Base-by-base conservation (phyloP, 2,888 invertebrate genomes). In the Eupithecia pulchellata region DNA sequence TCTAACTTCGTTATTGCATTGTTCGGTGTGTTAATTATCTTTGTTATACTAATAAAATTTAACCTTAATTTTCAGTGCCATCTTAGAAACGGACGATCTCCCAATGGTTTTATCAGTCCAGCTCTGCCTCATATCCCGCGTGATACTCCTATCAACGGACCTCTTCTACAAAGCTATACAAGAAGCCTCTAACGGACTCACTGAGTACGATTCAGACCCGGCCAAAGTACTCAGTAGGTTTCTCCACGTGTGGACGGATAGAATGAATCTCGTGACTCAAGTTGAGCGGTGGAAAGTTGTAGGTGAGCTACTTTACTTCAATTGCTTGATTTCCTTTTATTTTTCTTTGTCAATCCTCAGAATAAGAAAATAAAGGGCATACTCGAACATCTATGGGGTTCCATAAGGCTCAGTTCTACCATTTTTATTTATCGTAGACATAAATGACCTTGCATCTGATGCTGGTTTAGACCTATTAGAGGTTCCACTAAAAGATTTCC, bases 231-330 rank as follows among this genome's bases (percentile, higher is more conserved):
- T 98, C 64, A 95, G 95, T 64, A 95, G 95, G 80, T 94, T 98
- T 36, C 89, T 98, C 63, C 96, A 96, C 77, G 95, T 96, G 0
- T 98, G 98, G 97, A 95, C 97, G 9, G 95, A 96, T 75, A 97
- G 96, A 88, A 97, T 98, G 96, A 96, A 97, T 52, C 91, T 96
- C 66, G 96, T 98, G 4, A 96, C 97, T 0, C 97, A 97, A 78
- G 95, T 96, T 11, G 97, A 98, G 83, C 95, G 97, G 87, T 96
- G 97, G 82, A 99, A 99, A 89, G 94, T 99, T 36, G 95, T 98
- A 76, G 97, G 97, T 90, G 88, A 95, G 87, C 13, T 30, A 4
- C 58, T 27, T 13, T 32, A 60, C 32, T 47, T 58, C 36, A 6
- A 13, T 25, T 9, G 25, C 11, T 25, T 13, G 11, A 52, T 20